phyloP scores from a whole-genome alignment of 1,140 invertebrate genomes.

The Drosophila obscura region DNA sequence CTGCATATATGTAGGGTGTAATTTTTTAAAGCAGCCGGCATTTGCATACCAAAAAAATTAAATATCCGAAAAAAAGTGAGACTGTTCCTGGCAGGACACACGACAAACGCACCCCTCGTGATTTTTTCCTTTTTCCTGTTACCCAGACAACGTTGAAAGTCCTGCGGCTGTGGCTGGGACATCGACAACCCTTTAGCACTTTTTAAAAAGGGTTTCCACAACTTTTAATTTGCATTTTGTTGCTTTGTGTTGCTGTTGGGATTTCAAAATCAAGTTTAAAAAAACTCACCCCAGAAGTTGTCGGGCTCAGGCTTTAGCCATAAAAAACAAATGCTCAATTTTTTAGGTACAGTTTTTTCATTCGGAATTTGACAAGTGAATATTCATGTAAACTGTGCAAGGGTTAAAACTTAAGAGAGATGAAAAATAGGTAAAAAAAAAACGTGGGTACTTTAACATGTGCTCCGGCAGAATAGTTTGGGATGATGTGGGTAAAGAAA shows the following conservation, averaged over 20 bases:
- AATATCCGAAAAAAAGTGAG: slow-evolving; percentile 65
- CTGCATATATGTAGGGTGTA: slow-evolving; percentile 45
- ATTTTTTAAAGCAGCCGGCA: slow-evolving; percentile 63
- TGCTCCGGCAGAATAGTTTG: slow-evolving; percentile 79
- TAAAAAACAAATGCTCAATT: slow-evolving; percentile 59
- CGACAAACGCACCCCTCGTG: slow-evolving; percentile 68
- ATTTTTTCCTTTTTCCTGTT: slow-evolving; percentile 51
- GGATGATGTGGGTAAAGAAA: slow-evolving; percentile 58
- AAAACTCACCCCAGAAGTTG: slow-evolving; percentile 67
- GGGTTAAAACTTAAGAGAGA: slow-evolving; percentile 65
- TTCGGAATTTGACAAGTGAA: slow-evolving; percentile 80
- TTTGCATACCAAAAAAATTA: slow-evolving; percentile 75
- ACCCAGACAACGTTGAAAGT: slow-evolving; percentile 66
- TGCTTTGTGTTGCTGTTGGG: slow-evolving; percentile 60
- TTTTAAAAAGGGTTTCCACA: slow-evolving; percentile 70
- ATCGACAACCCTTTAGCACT: slow-evolving; percentile 64
- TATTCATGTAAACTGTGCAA: slow-evolving; percentile 76
- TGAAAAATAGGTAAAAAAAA: slow-evolving; percentile 48
- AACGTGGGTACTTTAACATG: slow-evolving; percentile 82
- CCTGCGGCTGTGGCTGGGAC: slow-evolving; percentile 67
- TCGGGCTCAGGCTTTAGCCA: slow-evolving; percentile 24
- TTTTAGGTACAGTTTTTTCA: slow-evolving; percentile 61
- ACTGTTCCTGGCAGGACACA: slow-evolving; percentile 77
- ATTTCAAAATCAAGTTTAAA: slow-evolving; percentile 74
- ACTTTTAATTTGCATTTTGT: slow-evolving; percentile 80